Evolutionary conservation across 2,113 vertebrate species (phyloP), one percentile per base, ranked within the genome.

Genomic region (Scolopax mira): DNA sequence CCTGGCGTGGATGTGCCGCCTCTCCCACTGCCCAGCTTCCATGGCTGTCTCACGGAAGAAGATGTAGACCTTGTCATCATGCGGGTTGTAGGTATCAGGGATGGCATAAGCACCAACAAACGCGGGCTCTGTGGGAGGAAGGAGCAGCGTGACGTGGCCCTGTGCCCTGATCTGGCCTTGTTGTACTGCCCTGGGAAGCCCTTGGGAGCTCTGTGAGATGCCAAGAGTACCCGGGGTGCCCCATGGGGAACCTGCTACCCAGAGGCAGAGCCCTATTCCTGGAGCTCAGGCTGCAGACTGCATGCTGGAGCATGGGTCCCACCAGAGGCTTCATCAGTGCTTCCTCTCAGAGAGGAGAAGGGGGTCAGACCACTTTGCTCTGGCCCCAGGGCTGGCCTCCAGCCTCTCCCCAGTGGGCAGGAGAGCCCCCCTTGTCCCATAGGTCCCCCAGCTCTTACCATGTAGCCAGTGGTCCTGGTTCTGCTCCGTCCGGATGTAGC

Each of bases 1-100:
- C 2, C 98, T 98, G 90, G 98, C 98, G 2, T 98, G 98, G 87
- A 98, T 93, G 81, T 97, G 97, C 84, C 94, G 93, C 85, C 42
- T 82, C 92, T 99, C 98, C 98, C 98, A 98, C 94, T 98, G 98
- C 17, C 97, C 98, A 2, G 98, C 97, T 93, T 99, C 98, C 95
- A 98, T 90, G 9, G 98, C 98, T 0, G 91, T 97, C 97, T 99
- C 99, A 5, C 97, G 98, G 95, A 99, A 98, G 97, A 99, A 99
- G 95, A 99, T 94, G 96, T 99, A 99, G 42, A 99, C 96, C 90
- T 99, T 99, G 92, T 99, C 99, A 14, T 99, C 99, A 0, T 98
- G 98, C 0, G 97, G 94, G 58, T 98, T 98, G 97, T 98, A 98
- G 18, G 98, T 99, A 70, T 99, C 98, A 0, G 98, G 98, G 95